A percentile compares a stretch with the other conserved stretches of the same genome.
phyloP scores from a whole-genome alignment of 1,140 invertebrate species.

The Heliconius himera region DNA sequence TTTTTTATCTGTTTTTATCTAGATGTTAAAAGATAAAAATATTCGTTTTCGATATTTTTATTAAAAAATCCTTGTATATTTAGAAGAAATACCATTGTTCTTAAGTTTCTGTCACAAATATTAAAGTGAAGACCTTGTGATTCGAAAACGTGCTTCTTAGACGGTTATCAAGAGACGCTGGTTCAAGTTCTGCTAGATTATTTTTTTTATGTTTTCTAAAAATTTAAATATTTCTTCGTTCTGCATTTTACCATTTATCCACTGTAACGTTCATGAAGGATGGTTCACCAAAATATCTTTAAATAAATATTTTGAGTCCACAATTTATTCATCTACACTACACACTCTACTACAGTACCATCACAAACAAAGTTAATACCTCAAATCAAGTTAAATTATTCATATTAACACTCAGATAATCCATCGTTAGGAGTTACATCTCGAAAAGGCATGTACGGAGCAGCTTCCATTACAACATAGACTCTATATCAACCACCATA shows the following conservation, averaged over 20 bases:
- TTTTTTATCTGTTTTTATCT: neutral
- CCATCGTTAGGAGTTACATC: slow-evolving; percentile 43
- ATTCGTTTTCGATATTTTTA: neutral
- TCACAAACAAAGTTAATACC: slow-evolving; percentile 17
- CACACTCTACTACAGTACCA: neutral
- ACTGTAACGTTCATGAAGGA: neutral
- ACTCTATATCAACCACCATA: slow-evolving; percentile 3
- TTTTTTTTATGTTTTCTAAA: too few species aligned
- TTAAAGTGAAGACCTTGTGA: too few species aligned
- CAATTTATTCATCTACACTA: neutral
- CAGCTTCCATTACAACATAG: slow-evolving; percentile 14
- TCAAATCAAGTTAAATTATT: slow-evolving; percentile 31
- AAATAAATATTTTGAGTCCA: too few species aligned
- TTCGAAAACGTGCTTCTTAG: too few species aligned
- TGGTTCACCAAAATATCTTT: neutral
- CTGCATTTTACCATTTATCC: too few species aligned
- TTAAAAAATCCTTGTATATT: too few species aligned
- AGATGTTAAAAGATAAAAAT: neutral
- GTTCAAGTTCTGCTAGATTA: too few species aligned
- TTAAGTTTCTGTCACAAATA: too few species aligned
- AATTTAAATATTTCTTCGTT: too few species aligned
- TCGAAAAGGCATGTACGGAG: slow-evolving; percentile 30
- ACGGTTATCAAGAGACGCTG: too few species aligned
- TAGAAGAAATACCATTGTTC: too few species aligned
- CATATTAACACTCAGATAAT: slow-evolving; percentile 43